Evolutionary conservation across 2,797 vertebrate species (phyloP), one percentile per base, ranked within the genome.

Genomic region (Sparidentex hasta): DNA sequence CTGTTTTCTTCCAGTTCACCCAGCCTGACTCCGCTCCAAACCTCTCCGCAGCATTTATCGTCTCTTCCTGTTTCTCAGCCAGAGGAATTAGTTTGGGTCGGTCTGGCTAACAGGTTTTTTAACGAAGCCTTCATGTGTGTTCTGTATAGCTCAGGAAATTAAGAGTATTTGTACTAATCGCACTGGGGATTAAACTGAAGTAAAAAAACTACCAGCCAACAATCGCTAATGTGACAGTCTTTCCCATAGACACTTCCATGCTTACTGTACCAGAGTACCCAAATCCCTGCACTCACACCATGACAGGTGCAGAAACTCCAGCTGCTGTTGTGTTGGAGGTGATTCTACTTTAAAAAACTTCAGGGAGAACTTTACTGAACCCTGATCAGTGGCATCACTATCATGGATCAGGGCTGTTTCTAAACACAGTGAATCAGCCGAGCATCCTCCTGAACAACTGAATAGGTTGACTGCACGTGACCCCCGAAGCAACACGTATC

Each of bases 31-130:
- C 11, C 14, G 0, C 38, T 54, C 27, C 52, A 71, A 57, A 51
- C 48, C n/a, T 52, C 29, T 79, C 62, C 75, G 7, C 71, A 62
- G 8, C 65, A 33, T 63, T 64, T 29, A 58, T 71, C 16, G 3
- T 67, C 58, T 61, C 59, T 50, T 66, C 66, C 59, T 63, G 62
- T 74, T 71, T 66, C 54, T 71, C 11, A 33, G 56, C 47, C 55
- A 23, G 50, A 71, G 58, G 61, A 74, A 41, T 44, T 25, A 21
- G 33, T 43, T 18, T 33, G 43, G 61, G 23, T 50, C 33, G 54
- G 59, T 63, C 44, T 48, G 27, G 44, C 20, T 47, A n/a, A 66
- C 25, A 20, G 41, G 71, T 48, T 47, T 51, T 11, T 11, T 23
- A 29, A 27, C 59, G 20, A 29, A 55, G 46, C 1, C 33, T 25